These are phyloP conservation scores for Alloplasta piceator DNA, from an alignment of 2,888 invertebrate genomes.

Conservation along the genomic window DNA sequence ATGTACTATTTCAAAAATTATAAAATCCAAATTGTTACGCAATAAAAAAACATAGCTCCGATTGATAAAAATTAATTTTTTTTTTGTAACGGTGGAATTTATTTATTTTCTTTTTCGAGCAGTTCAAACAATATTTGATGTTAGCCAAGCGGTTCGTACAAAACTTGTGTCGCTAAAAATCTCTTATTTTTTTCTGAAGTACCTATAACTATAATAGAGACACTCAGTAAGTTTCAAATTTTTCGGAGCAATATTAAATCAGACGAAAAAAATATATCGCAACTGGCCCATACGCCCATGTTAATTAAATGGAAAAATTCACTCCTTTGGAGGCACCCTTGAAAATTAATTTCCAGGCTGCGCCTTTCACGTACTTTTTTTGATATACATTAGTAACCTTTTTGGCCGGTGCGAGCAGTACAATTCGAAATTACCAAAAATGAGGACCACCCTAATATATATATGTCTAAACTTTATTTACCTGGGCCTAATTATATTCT, in stretches of 20 bases:
- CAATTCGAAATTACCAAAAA: slow-evolving; percentile 11
- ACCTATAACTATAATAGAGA: too few relatives aligned
- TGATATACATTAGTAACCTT: slow-evolving; percentile 1
- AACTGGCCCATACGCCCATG: background rate
- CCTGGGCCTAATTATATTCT: slow-evolving; percentile 46
- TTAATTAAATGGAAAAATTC: background rate
- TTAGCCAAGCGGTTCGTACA: too few relatives aligned
- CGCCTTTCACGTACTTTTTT: background rate
- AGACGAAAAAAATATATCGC: slow-evolving; percentile 8
- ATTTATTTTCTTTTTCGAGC: too few relatives aligned
- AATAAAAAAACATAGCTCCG: too few relatives aligned
- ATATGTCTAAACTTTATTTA: slow-evolving; percentile 41
- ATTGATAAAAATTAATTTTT: too few relatives aligned
- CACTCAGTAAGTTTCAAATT: background rate
- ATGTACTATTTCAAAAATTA: too few relatives aligned
- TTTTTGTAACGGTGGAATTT: too few relatives aligned
- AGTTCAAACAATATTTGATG: too few relatives aligned
- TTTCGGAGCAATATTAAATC: too few relatives aligned
- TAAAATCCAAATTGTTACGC: too few relatives aligned
- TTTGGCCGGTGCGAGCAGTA: slow-evolving; percentile 24
- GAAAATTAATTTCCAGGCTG: background rate
- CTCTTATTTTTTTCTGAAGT: too few relatives aligned
- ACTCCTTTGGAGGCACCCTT: background rate
- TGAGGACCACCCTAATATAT: slow-evolving; percentile 2
- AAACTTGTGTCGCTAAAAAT: too few relatives aligned